Evolutionary conservation across 1,140 invertebrate genomes (phyloP).

Genomic region (Aplysia californica): DNA sequence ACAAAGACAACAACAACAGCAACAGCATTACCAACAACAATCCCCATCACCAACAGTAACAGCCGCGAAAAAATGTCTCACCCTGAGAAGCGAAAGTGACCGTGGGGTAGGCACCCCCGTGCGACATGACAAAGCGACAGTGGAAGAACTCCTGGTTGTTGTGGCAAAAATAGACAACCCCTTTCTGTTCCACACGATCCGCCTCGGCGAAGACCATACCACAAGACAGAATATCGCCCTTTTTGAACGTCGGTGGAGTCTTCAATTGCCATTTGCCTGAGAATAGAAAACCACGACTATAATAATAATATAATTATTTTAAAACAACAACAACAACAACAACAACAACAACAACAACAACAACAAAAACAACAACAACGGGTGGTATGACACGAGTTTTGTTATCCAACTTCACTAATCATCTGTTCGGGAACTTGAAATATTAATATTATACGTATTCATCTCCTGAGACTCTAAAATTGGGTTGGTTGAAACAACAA

Average conservation of each 20-base stretch:
- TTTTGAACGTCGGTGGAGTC: slow-evolving; percentile 9
- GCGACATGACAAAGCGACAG: slow-evolving; percentile 15
- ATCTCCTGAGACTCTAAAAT: no score
- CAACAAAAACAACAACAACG: no score
- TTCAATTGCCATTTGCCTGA: slow-evolving; percentile 18
- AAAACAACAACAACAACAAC: no score
- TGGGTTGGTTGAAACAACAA: no score
- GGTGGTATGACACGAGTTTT: no score
- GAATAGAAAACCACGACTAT: no score
- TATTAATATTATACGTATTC: no score
- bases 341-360: no score
- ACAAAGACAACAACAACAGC: not conserved
- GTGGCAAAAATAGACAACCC: slow-evolving; percentile 31
- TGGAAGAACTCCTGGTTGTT: slow-evolving; percentile 27
- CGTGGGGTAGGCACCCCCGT: slow-evolving; percentile 32
- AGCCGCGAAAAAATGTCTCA: not conserved
- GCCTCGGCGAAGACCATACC: slow-evolving; percentile 27
- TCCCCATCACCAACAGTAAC: not conserved
- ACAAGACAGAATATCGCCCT: slow-evolving; percentile 32
- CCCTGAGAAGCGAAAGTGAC: slow-evolving; percentile 26
- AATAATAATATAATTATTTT: no score
- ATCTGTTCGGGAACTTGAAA: no score
- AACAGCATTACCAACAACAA: not conserved
- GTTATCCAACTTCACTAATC: no score
- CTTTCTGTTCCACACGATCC: slow-evolving; percentile 30